Base-by-base conservation (phyloP, 2,797 vertebrate species). In the Macropodus opercularis region DNA sequence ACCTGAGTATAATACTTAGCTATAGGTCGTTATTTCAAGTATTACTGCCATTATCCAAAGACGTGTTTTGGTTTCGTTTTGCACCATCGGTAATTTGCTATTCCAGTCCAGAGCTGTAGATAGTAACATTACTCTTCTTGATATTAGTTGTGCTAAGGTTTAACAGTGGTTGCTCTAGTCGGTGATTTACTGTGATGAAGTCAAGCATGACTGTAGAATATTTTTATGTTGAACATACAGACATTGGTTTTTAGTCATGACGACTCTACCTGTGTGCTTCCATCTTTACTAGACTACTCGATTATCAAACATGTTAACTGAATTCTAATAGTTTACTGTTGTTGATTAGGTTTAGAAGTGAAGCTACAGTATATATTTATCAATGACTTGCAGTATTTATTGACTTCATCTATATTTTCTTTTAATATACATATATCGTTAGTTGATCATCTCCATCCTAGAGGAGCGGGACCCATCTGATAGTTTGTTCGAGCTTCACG, bases 341-440 rank as follows among this genome's bases (percentile, higher is more conserved):
- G 53, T 66, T 63, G 29, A 50, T 64, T 68, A 74, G 57, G 61
- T 64, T 81, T 66, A 75, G 54, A 11, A 22, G 60, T 67, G 40
- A 58, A 51, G 51, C 69, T 79, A 77, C 63, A 75, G 35, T 55
- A 68, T 63, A 70, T 81, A 74, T 79, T 70, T 74, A 80, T 71
- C 23, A 56, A 32, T 54, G 60, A 64, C 8, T 27, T 63, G 15
- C 35, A 50, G 57, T 71, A 72, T 50, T 61, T 66, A 64, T 63
- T 59, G 18, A 73, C 18, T 32, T 72, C 38, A 77, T 63, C 43
- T 62, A 47, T 67, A 72, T 73, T 84, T 80, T 77, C 10, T 52
- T 60, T 29, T 63, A 22, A 42, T 72, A 50, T 80, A 60, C 22
- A 40, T 29, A 15, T 52, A 60, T 55, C 66, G 41, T 76, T 49